Base-by-base conservation (phyloP, 2,888 invertebrate species). In the Cistogaster globosa region DNA sequence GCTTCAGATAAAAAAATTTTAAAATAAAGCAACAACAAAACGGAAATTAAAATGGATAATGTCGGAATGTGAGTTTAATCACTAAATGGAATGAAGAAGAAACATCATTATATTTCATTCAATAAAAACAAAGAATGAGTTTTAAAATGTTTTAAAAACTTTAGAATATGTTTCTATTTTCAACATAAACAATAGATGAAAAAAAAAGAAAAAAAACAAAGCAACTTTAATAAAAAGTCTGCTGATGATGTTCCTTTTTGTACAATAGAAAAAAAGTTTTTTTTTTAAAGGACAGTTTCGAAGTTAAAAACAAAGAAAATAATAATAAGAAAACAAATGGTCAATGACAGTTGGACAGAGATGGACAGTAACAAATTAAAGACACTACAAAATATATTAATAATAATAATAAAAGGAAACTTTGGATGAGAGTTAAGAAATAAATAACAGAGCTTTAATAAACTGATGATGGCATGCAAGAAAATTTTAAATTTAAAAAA, bases 341-440 rank as follows among this genome's bases (percentile, higher is more conserved):
- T 57, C 18, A 45, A 20, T 83, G 58, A 45, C 65, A 72, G 58
- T 58, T 77, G 62, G 82, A 76, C 82, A 76, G 48, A 72, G 58
- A 53, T 77, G 62, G 82, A 76, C 82, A 76, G 48, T 72, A 53
- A 65, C 63, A 82, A 58, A 65, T 57, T 20, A 82, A 82, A 72
- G 69, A 58, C 53, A 55, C 20, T 60, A 62, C 26, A 55, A 80
- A 69, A 48, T 36, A 57, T 36, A 38, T 76, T 45, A 68, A 68
- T 68, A 77, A 51, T 36, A 68, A 68, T 68, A 77, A 60, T 38
- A 48, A 38, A 51, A 38, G 11, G 20, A 69, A 60, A 57, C 38
- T 76, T 67, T 20, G 16, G 22, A 18, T 0, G 20, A 55, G 45
- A 76, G 36, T 65, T 65, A 9, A n/a, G 6, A n/a, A 42, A 26